Base-by-base conservation (phyloP, 2,797 vertebrate species). In the Mus spretus region DNA sequence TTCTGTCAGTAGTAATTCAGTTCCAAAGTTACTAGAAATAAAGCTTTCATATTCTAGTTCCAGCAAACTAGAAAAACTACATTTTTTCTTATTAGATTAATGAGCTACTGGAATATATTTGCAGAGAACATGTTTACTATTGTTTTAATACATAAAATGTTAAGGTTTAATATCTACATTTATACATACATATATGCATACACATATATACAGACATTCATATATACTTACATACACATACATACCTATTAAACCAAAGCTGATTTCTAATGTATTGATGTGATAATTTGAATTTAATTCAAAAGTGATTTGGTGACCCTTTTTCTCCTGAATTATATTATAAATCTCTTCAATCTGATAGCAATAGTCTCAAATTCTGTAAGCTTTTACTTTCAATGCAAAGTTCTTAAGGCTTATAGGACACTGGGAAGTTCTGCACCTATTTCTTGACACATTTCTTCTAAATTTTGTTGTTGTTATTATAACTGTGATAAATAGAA, bases 41-140 rank as follows among this genome's bases (percentile, higher is more conserved):
- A 1, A 95, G 22, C 0, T 85, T 91, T 93, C 20, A 63, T 20
- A 72, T 37, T 87, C 72, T 47, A 87, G 11, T 79, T 93, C 14
- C 57, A 31, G 22, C 53, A 61, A 7, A 85, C 92, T 88, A 11
- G 6, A 79, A 83, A 94, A 88, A n/a, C 0, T 37, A 63, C 4
- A 88, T 91, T 95, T 22, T 6, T 4, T 81, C 86, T 89, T 74
- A 40, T 31, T 20, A 89, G 61, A 92, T 92, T 88, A 84, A 78
- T 75, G 17, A 67, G 28, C 47, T 93, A 47, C 24, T 40, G 9
- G 81, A 92, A 94, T 88, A 82, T 28, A 26, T 88, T 82, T 83
- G 6, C 0, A 90, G 20, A 88, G 15, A 57, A 89, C 40, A 90
- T 14, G 22, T 50, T 89, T 67, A 19, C 17, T 6, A 75, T 55